Percentiles rank a stretch among this genome's conserved stretches.
These are phyloP conservation scores for Macrocentrus cingulum DNA, from an alignment of 1,140 invertebrate genomes.

Conservation along the genomic window DNA sequence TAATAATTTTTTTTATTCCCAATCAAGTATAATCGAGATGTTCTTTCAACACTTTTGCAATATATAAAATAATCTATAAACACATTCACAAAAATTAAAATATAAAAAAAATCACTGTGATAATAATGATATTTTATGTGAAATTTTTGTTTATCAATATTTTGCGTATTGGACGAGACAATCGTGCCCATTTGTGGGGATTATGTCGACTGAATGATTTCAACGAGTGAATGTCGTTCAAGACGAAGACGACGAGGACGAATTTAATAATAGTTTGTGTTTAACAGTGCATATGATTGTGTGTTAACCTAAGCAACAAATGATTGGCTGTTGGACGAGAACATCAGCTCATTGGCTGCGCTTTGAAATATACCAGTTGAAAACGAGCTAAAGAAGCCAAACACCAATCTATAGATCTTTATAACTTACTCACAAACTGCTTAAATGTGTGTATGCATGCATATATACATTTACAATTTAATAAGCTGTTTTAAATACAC, in stretches of 20 bases:
- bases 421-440: too few species aligned
- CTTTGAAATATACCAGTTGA: background rate
- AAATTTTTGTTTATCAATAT: background rate
- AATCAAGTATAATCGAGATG: background rate
- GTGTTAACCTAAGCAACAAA: constrained; percentile 1
- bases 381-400: constrained; percentile 8
- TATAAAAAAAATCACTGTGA: too few species aligned
- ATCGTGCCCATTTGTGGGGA: constrained; percentile 9
- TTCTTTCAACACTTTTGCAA: background rate
- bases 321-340: constrained; percentile 15
- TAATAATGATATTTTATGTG: too few species aligned
- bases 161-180: background rate
- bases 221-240: background rate
- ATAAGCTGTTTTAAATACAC: too few species aligned
- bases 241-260: constrained; percentile 32
- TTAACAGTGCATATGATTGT: constrained; percentile 22
- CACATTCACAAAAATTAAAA: background rate
- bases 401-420: too few species aligned
- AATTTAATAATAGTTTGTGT: constrained; percentile 44
- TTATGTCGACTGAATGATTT: constrained; percentile 11
- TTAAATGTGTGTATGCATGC: background rate
- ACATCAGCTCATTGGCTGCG: constrained; percentile 2
- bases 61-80: background rate
- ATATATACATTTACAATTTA: constrained; percentile 25
- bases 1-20: constrained; percentile 6